phyloP scores from a whole-genome alignment of 2,113 vertebrate species.

The Aix galericulata region DNA sequence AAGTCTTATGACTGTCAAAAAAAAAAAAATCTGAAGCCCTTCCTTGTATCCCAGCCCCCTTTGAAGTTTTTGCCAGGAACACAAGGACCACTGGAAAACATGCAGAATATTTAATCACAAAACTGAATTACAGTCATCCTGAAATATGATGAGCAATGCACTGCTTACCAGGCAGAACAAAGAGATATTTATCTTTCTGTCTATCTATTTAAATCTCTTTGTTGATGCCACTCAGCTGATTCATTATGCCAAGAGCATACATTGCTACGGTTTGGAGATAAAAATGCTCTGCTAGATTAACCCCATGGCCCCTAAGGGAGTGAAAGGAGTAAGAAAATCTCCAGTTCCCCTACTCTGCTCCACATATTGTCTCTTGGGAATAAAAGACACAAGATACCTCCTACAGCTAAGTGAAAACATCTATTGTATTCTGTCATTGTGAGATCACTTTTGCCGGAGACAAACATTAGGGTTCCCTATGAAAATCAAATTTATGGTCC shows the following conservation, averaged over 20 bases:
- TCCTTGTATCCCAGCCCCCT: not conserved
- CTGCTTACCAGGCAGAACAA: constrained; percentile 19
- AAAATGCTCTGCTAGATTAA: constrained; percentile 31
- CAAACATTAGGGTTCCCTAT: not conserved
- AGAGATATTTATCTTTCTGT: constrained; percentile 66
- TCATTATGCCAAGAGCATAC: constrained; percentile 56
- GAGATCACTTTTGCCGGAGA: not conserved
- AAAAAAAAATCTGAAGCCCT: not conserved
- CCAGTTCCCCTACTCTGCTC: not conserved
- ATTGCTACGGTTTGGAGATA: constrained; percentile 14
- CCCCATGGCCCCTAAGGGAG: not conserved
- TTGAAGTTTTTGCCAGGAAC: not conserved
- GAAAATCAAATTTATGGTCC: not conserved
- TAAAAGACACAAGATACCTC: not conserved
- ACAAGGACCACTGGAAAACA: not conserved
- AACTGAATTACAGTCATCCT: constrained; percentile 44
- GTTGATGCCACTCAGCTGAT: constrained; percentile 57
- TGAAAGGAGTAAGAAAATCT: not conserved
- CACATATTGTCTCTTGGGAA: not conserved
- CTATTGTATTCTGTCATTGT: not conserved
- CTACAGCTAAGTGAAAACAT: not conserved
- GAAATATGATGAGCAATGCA: constrained; percentile 42
- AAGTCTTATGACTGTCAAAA: too few relatives aligned
- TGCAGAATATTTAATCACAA: constrained; percentile 26
- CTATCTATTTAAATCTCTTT: constrained; percentile 69